These are phyloP conservation scores for Heliconius erato DNA, from an alignment of 2,888 invertebrate species.

Conservation along the genomic window DNA sequence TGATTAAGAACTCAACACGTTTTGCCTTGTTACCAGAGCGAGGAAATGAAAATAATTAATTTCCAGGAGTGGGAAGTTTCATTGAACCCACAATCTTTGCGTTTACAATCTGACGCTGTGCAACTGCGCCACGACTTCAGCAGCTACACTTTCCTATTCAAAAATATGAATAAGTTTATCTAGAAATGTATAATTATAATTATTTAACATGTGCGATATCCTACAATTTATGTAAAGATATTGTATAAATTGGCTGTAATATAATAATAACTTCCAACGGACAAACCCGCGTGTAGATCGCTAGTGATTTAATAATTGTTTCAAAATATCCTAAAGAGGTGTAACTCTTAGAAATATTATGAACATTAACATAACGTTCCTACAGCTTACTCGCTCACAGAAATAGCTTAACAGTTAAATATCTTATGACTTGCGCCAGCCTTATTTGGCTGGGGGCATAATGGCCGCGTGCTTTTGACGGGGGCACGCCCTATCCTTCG, in stretches of 20 bases:
- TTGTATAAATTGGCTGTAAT: background rate
- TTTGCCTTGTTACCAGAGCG: too few species aligned
- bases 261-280: background rate
- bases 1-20: too few species aligned
- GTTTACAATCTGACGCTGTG: too few species aligned
- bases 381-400: constrained; percentile 1
- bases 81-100: too few species aligned
- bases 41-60: too few species aligned
- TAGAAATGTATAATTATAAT: too few species aligned
- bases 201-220: too few species aligned
- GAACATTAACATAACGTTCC: constrained; percentile 37
- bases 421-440: constrained; percentile 55
- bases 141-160: too few species aligned
- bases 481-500: constrained; percentile 71
- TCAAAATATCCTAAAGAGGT: background rate
- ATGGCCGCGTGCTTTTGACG: constrained; percentile 79
- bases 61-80: too few species aligned
- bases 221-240: background rate
- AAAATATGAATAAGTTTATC: too few species aligned
- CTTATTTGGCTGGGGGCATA: constrained; percentile 61
- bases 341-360: constrained; percentile 8
- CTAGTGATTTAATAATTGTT: background rate
- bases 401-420: background rate
- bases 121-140: too few species aligned
- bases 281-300: background rate